Evolutionary conservation across 2,113 vertebrate genomes (phyloP), one percentile per base, ranked within the genome.

Genomic region (Ivindomyrus marchei): DNA sequence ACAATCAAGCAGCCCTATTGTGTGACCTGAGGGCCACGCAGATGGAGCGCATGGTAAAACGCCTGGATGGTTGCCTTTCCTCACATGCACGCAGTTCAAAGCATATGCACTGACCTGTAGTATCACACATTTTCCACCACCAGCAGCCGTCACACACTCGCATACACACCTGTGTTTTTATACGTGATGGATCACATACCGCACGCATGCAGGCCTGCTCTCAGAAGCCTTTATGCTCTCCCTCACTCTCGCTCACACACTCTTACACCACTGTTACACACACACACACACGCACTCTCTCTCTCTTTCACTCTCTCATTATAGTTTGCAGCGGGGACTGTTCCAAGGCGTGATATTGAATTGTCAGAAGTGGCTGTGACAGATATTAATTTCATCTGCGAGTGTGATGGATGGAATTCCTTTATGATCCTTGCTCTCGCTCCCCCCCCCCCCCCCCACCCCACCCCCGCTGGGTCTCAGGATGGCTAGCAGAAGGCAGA

Each of bases 351-450:
- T 94, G 93, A 92, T 94, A 95, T 96, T 96, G 95, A 95, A 94
- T 95, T 97, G 93, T 96, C 94, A 96, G 92, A 94, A 94, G 91
- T 95, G 92, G 94, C 94, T 94, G 92, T 96, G 96, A 96, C 95
- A 96, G 93, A 92, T 96, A 95, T 97, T 96, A 95, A 97, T 97
- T 97, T 97, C 90, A 95, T 95, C 95, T 93, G 94, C 94, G 95
- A 94, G 92, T 94, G 95, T 96, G 95, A 96, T 96, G 93, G 94
- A 97, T 97, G 95, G 94, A 95, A 94, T 96, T 95, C 93, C 93
- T 96, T 95, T 95, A 94, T 96, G 96, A 96, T 93, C 91, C 92
- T 90, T 90, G 93, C 91, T 56, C 19, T 21, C 52, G 66, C 17
- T 53, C 3, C 39, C 3, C 39, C 39, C 39, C 39, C 39, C 4